phyloP scores from a whole-genome alignment of 2,113 vertebrate species.

The Machaerirhynchus nigripectus region DNA sequence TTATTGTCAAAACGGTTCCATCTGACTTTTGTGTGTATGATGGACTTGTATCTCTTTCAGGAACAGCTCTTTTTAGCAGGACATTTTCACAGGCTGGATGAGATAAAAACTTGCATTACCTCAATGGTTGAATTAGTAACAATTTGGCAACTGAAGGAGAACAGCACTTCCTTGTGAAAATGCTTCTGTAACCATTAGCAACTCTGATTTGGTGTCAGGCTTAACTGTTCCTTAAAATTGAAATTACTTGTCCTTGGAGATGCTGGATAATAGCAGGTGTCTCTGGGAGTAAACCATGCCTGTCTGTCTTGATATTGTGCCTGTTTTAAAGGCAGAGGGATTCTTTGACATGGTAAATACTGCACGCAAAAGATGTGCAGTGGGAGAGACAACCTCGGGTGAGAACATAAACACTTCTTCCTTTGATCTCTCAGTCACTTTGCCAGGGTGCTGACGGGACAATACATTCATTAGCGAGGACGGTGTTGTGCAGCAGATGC shows the following conservation, averaged over 20 bases:
- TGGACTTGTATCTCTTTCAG: background rate
- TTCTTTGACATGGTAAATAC: background rate
- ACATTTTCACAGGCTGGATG: background rate
- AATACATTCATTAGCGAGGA: background rate
- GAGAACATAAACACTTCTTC: background rate
- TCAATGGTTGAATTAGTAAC: background rate
- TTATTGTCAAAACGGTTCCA: background rate
- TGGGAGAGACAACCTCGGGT: background rate
- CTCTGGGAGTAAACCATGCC: background rate
- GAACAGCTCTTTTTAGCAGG: background rate
- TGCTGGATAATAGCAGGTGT: background rate
- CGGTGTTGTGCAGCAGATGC: background rate
- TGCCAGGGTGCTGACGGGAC: background rate
- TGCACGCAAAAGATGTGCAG: background rate
- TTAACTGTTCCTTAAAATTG: background rate
- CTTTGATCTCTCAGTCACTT: background rate
- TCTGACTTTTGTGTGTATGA: background rate
- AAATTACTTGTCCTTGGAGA: background rate
- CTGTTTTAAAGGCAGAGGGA: background rate
- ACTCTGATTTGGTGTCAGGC: background rate
- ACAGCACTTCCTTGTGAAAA: background rate
- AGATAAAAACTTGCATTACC: background rate
- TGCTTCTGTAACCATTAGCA: conserved; percentile 10
- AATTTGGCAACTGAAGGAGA: background rate
- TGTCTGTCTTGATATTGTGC: background rate